A percentile compares a stretch with the other conserved stretches of the same genome.
phyloP scores from a whole-genome alignment of 2,797 vertebrate species.

The Diplodus puntazzo region DNA sequence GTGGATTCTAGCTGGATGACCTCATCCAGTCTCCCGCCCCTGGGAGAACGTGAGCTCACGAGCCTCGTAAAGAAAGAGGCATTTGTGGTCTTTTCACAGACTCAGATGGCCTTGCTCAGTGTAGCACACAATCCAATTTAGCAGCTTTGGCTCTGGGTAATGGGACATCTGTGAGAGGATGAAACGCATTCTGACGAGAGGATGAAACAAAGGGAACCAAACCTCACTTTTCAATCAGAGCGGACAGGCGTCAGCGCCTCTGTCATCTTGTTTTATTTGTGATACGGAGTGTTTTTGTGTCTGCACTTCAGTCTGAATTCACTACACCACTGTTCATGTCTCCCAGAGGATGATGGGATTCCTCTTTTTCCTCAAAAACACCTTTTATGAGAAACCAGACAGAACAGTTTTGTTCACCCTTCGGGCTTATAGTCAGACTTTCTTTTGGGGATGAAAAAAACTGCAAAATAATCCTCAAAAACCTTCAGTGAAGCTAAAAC shows the following conservation, averaged over 20 bases:
- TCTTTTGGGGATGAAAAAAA: conserved; percentile 1
- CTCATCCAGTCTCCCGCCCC: conserved; percentile 77
- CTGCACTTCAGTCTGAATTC: conserved; percentile 15
- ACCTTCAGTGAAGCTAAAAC: conserved; percentile 37
- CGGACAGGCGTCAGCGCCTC: conserved; percentile 17
- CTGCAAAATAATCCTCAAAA: conserved; percentile 15
- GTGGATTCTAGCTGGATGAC: conserved; percentile 75
- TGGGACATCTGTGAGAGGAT: conserved; percentile 64
- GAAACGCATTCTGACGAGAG: conserved; percentile 18
- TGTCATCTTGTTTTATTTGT: conserved; percentile 26
- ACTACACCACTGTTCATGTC: not conserved
- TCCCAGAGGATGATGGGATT: conserved; percentile 16
- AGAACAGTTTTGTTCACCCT: conserved; percentile 15
- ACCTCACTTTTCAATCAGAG: conserved; percentile 20
- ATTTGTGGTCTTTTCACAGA: conserved; percentile 79
- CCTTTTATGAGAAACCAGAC: conserved; percentile 2
- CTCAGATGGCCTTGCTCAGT: conserved; percentile 62
- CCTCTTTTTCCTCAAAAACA: conserved; percentile 2
- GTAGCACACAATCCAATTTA: conserved; percentile 70
- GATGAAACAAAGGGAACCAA: conserved; percentile 20
- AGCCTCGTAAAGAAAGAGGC: conserved; percentile 75
- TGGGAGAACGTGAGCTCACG: conserved; percentile 83
- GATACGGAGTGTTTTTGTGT: conserved; percentile 30
- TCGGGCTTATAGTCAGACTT: conserved; percentile 4
- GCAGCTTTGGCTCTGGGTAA: conserved; percentile 46